Conservation (phyloP, 2,113 vertebrate species). For the Oreochromis tanganicae region DNA sequence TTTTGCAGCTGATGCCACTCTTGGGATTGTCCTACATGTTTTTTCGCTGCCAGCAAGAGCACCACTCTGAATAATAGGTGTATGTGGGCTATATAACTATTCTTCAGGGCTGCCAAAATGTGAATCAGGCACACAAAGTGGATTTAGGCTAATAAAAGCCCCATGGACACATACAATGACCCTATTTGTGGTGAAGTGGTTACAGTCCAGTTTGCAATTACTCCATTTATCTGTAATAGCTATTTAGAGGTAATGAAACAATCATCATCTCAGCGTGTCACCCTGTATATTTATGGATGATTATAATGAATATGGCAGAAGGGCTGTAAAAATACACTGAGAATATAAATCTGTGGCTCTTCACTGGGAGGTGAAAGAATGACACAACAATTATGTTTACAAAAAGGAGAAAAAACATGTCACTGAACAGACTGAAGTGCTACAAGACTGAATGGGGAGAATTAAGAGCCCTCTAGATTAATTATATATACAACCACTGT, state of each 20-base stretch:
- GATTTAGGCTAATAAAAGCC: not conserved
- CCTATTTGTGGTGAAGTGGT: slow-evolving; percentile 3
- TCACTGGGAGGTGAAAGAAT: not conserved
- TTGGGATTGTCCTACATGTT: not conserved
- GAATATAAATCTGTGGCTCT: not conserved
- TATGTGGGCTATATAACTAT: not conserved
- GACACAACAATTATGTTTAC: not conserved
- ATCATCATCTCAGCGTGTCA: not conserved
- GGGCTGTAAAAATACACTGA: not conserved
- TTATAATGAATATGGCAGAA: not conserved
- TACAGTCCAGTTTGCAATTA: not conserved
- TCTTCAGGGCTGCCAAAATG: not conserved
- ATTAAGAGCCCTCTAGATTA: not conserved
- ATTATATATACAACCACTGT: not conserved
- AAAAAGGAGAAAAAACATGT: not conserved
- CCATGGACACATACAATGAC: not conserved
- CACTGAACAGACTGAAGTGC: not conserved
- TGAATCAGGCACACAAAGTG: not conserved
- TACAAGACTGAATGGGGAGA: not conserved
- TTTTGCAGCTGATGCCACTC: not conserved
- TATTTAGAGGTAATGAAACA: slow-evolving; percentile 3
- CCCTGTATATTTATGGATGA: not conserved
- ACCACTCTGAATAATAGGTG: not conserved
- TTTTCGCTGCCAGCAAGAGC: not conserved
- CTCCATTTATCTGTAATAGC: slow-evolving; percentile 7